phyloP scores from a whole-genome alignment of 2,888 invertebrate species.

The Horisme vitalbata region DNA sequence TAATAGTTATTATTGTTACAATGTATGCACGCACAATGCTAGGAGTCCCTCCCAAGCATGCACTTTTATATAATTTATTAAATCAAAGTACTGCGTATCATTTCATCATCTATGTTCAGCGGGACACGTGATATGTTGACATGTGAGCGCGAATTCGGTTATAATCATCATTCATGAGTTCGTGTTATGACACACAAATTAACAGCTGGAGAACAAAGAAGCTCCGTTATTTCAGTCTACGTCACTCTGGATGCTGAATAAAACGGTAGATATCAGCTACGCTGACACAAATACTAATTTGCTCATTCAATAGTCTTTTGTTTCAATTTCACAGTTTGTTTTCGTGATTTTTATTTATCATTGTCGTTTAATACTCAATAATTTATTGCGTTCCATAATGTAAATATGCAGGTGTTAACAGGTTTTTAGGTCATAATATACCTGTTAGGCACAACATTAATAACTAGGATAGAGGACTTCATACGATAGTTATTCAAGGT shows the following conservation, averaged over 20 bases:
- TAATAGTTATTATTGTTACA: too few species aligned
- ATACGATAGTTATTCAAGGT: too few species aligned
- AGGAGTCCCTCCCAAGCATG: too few species aligned
- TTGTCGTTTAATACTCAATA: too few species aligned
- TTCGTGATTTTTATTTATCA: constrained; percentile 1
- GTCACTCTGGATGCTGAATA: constrained; percentile 52
- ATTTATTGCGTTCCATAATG: too few species aligned
- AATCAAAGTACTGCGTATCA: constrained; percentile 5
- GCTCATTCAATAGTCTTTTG: constrained; percentile 37
- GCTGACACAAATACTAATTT: constrained; percentile 46
- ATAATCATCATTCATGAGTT: constrained; percentile 46
- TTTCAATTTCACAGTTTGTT: constrained; percentile 20
- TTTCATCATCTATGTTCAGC: constrained; percentile 5
- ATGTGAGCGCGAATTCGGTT: constrained; percentile 37
- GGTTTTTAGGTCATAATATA: too few species aligned
- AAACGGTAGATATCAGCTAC: constrained; percentile 43
- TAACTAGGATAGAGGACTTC: too few species aligned
- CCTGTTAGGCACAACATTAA: too few species aligned
- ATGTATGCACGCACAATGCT: too few species aligned
- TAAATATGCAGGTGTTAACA: too few species aligned
- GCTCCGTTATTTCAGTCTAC: constrained; percentile 60
- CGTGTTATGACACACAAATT: constrained; percentile 57
- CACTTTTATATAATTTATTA: too few species aligned
- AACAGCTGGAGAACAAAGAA: constrained; percentile 52
- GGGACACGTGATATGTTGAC: constrained; percentile 27